Conservation (phyloP, 1,140 invertebrate species). For the Diabrotica undecimpunctata region DNA sequence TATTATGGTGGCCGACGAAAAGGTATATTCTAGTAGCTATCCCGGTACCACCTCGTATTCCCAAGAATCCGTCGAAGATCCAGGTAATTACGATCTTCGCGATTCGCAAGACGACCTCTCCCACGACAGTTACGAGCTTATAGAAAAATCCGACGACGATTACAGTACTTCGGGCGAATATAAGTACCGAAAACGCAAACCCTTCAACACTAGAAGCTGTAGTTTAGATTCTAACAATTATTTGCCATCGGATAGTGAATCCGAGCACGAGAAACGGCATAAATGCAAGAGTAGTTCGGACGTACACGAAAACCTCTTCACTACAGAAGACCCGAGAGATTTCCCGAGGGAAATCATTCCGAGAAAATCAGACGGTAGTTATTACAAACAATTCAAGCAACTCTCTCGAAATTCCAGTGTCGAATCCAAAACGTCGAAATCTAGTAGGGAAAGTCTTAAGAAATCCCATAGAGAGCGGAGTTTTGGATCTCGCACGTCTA, state of each 20-base stretch:
- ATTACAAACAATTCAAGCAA: constrained; percentile 63
- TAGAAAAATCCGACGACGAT: constrained; percentile 71
- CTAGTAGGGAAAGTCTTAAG: constrained; percentile 59
- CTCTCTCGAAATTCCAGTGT: constrained; percentile 61
- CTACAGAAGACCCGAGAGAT: constrained; percentile 63
- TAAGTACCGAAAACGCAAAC: constrained; percentile 36
- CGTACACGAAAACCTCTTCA: constrained; percentile 60
- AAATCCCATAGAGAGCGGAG: constrained; percentile 52
- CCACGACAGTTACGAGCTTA: constrained; percentile 82
- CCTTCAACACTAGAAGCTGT: constrained; percentile 53
- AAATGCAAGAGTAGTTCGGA: constrained; percentile 61
- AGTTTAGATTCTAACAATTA: constrained; percentile 68
- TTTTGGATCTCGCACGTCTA: constrained; percentile 56
- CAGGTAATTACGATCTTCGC: constrained; percentile 53
- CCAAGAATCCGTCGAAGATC: constrained; percentile 60
- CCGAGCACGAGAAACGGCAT: constrained; percentile 55
- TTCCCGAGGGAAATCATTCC: constrained; percentile 64
- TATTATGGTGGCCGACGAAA: constrained; percentile 52
- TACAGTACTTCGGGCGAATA: constrained; percentile 45
- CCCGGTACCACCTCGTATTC: constrained; percentile 70
- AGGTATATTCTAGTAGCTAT: constrained; percentile 79
- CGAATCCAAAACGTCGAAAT: constrained; percentile 61
- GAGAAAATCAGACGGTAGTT: constrained; percentile 63
- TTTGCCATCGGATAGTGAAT: constrained; percentile 58
- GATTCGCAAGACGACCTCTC: constrained; percentile 82